Evolutionary conservation across 2,797 vertebrate species (phyloP).

Genomic region (Sitta carolinensis): DNA sequence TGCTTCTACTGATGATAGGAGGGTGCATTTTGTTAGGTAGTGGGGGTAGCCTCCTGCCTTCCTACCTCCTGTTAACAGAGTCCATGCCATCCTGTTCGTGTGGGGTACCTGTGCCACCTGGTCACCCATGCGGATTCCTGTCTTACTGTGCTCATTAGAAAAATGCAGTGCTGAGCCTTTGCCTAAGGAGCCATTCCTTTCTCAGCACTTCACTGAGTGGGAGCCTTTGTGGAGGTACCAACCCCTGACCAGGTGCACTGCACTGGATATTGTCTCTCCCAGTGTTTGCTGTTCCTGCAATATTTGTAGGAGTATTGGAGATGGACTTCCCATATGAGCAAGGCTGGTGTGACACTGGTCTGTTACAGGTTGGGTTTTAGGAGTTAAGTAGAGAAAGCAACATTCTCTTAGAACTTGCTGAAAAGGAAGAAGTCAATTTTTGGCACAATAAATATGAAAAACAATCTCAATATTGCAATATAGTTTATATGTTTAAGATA

Average conservation of each 20-base stretch:
- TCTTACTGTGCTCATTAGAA: neutral
- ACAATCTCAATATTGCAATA: neutral
- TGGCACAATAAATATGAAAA: neutral
- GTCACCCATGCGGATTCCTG: neutral
- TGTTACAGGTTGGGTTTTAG: rapidly evolving
- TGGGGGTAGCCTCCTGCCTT: neutral
- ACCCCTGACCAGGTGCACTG: neutral
- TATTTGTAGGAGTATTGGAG: neutral
- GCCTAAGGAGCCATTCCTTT: neutral
- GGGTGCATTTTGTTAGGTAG: neutral
- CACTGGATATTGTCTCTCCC: neutral
- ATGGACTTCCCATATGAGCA: rapidly evolving
- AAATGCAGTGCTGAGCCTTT: neutral
- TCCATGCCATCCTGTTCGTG: rapidly evolving
- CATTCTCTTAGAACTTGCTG: neutral
- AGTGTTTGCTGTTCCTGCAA: neutral
- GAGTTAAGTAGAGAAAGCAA: neutral
- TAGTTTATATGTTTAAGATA: neutral
- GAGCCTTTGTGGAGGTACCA: neutral
- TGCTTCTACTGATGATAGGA: neutral
- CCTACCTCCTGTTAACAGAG: neutral
- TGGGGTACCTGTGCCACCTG: rapidly evolving
- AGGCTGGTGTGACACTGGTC: neutral
- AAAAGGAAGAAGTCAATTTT: neutral
- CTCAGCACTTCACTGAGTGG: neutral